A percentile compares a stretch with the other conserved stretches of the same genome.
phyloP scores from a whole-genome alignment of 2,797 vertebrate genomes.

The Allenopithecus nigroviridis region DNA sequence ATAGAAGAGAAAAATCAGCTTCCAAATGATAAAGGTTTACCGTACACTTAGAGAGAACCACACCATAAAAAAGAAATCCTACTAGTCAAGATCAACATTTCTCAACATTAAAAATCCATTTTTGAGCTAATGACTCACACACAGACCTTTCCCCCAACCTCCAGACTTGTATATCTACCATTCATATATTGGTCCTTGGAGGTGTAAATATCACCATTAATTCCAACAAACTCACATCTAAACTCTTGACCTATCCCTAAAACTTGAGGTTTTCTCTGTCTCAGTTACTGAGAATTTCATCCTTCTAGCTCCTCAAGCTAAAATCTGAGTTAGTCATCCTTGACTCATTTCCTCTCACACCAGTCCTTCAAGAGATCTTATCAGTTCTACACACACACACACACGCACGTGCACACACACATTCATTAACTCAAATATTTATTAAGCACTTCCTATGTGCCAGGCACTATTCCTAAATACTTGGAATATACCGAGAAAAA shows the following conservation, averaged over 20 bases:
- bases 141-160: not conserved
- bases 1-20: not conserved
- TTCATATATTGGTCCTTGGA: not conserved
- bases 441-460: not conserved
- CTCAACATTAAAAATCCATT: not conserved
- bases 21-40: not conserved
- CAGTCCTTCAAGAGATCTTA: not conserved
- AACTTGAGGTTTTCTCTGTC: not conserved
- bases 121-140: not conserved
- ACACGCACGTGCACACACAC: not conserved
- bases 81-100: not conserved
- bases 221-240: not conserved
- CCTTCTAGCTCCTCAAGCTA: not conserved
- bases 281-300: not conserved
- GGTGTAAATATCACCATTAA: not conserved
- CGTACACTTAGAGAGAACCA: not conserved
- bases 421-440: not conserved
- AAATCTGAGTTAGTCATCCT: not conserved
- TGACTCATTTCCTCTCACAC: not conserved
- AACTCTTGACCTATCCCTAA: not conserved
- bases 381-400: not conserved
- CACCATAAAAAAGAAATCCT: not conserved
- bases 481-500: not conserved
- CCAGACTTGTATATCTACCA: not conserved
- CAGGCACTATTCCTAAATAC: not conserved